A percentile compares a stretch with the other conserved stretches of the same genome.
Conservation (phyloP, 2,797 vertebrate genomes). For the Tokudaia tokunoshimensis region DNA sequence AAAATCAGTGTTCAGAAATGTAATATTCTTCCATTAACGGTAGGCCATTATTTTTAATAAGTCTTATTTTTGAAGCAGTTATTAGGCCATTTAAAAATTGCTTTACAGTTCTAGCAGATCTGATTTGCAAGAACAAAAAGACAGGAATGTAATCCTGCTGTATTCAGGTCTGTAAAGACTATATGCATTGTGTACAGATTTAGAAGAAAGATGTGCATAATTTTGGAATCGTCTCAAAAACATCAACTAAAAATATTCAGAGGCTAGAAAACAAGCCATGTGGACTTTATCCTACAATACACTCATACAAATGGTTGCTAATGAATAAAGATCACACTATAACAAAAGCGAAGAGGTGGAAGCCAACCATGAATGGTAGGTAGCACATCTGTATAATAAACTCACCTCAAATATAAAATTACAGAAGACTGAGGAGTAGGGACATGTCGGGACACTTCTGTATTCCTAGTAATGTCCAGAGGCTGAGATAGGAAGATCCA, state of each 20-base stretch:
- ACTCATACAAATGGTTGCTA: conserved; percentile 37
- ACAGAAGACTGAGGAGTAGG: background rate
- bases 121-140: conserved; percentile 66
- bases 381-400: background rate
- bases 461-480: background rate
- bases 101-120: conserved; percentile 37
- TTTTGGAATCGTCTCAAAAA: conserved; percentile 40
- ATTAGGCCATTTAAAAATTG: conserved; percentile 39
- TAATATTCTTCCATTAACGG: conserved; percentile 51
- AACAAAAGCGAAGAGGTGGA: conserved; percentile 24
- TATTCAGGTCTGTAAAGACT: conserved; percentile 41
- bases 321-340: conserved; percentile 31
- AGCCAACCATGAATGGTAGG: conserved; percentile 16
- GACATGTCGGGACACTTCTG: background rate
- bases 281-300: conserved; percentile 50
- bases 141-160: conserved; percentile 30
- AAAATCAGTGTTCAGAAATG: conserved; percentile 34
- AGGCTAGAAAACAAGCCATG: conserved; percentile 68
- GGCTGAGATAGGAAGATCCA: too few species aligned
- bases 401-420: conserved; percentile 34
- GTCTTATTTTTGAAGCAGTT: conserved; percentile 12
- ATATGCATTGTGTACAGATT: conserved; percentile 47
- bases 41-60: conserved; percentile 64
- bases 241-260: conserved; percentile 54
- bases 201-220: conserved; percentile 59